Evolutionary conservation across 1,140 invertebrate species (phyloP).

Genomic region (Drosophila nigromelanica): DNA sequence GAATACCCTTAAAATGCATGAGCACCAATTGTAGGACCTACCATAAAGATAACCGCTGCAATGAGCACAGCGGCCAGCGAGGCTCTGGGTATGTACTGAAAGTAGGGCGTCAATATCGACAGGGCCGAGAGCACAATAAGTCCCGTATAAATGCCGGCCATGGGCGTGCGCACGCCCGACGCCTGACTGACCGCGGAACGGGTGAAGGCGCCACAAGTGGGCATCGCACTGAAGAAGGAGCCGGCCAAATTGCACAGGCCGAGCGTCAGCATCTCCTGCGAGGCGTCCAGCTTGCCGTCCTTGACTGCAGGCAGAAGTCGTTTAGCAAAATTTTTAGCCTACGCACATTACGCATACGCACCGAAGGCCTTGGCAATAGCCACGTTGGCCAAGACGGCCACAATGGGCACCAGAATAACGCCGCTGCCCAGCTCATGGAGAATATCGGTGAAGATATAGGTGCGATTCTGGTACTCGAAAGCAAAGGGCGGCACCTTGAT

Average conservation of each 20-base stretch:
- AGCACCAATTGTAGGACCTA: too few relatives aligned
- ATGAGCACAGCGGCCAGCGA: slow-evolving; percentile 93
- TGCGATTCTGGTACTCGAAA: slow-evolving; percentile 86
- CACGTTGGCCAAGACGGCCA: slow-evolving; percentile 93
- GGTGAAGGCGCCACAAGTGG: slow-evolving; percentile 91
- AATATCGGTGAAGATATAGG: slow-evolving; percentile 87
- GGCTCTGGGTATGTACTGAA: slow-evolving; percentile 92
- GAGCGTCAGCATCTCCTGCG: slow-evolving; percentile 90
- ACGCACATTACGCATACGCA: slow-evolving; percentile 84
- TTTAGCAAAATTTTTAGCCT: background rate
- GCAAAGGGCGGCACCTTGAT: slow-evolving; percentile 88
- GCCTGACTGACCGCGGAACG: slow-evolving; percentile 91
- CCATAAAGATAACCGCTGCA: slow-evolving; percentile 94
- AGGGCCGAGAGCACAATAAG: slow-evolving; percentile 86
- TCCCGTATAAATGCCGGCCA: slow-evolving; percentile 89
- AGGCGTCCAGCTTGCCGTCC: slow-evolving; percentile 87
- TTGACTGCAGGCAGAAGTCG: slow-evolving; percentile 51
- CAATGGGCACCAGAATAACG: slow-evolving; percentile 90
- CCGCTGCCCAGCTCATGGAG: slow-evolving; percentile 88
- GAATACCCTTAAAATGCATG: too few relatives aligned
- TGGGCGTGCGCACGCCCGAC: slow-evolving; percentile 90
- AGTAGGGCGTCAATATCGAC: slow-evolving; percentile 92
- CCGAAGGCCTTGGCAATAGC: slow-evolving; percentile 95
- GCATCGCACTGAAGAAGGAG: slow-evolving; percentile 90
- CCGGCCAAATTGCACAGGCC: slow-evolving; percentile 90